Base-by-base conservation (phyloP, 1,140 invertebrate species). In the Vollenhovia emeryi region DNA sequence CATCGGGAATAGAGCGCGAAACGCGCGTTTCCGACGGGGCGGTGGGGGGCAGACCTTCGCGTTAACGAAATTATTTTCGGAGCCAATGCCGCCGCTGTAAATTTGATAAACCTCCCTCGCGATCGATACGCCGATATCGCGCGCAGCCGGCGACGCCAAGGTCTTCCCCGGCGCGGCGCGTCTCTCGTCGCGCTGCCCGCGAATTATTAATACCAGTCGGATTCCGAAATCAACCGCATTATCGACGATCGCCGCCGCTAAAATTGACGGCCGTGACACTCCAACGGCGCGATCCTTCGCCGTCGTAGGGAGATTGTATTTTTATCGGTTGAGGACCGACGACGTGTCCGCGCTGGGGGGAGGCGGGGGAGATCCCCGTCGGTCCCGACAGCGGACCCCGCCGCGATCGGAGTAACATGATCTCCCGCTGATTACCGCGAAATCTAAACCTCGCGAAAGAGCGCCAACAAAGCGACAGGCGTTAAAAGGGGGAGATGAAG, bases 371-470 rank as follows among this genome's bases (percentile, higher is more conserved):
- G 48, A 24, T 57, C 21, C 57, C 30, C 60, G 43, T 45, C 75
- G 45, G 13, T n/a, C n/a, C n/a, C n/a, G 30, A 15, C 30, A 8
- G 21, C 45, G 7, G 50, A 2, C 27, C 43, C 9, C 13, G 18
- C 5, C 18, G n/a, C n/a, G 40, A 27, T 40, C 48, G 24, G 11
- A 50, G 50, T 36, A 52, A 48, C 52, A 13, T 45, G 80, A 85
- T 85, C 85, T 55, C 69, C 69, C 75, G 87, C 57, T 89, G 74
- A 89, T 89, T 82, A 88, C 48, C 30, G 75, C 69, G 75, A 88
- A 69, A 82, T 86, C 86, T 79, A 88, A 88, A 82, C 55, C 87
- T 75, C 66, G 55, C 52, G 68, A 74, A 85, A 85, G 60, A 74
- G 13, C 66, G 21, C n/a, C n/a, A 43, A 88, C 66, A 76, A 85